phyloP scores from a whole-genome alignment of 2,797 vertebrate species.

The Delichon dasypus region DNA sequence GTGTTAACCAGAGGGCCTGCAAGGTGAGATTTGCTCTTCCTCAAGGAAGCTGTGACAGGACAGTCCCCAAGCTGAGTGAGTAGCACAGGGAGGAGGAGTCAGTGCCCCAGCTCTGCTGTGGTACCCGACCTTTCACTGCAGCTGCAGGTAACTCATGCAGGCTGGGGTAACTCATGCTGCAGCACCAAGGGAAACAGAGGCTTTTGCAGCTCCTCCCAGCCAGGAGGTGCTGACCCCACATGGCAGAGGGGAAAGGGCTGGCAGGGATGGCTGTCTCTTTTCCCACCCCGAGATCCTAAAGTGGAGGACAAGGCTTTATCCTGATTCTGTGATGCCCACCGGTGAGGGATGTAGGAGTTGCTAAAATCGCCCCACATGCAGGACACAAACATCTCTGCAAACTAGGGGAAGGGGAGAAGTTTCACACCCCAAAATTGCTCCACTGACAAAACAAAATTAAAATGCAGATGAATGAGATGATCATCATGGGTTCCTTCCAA shows the following conservation, averaged over 20 bases:
- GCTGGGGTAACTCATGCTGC: too few species aligned
- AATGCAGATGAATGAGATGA: not conserved
- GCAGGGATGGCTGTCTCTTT: not conserved
- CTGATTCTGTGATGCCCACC: accelerated
- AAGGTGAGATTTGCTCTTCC: not conserved
- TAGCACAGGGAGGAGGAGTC: not conserved
- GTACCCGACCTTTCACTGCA: not conserved
- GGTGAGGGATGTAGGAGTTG: not conserved
- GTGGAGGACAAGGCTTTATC: not conserved
- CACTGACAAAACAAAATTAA: not conserved
- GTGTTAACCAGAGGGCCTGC: not conserved
- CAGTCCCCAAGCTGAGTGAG: not conserved
- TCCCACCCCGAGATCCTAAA: accelerated
- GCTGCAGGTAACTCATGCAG: not conserved
- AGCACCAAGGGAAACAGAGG: not conserved
- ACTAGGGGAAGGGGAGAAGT: not conserved
- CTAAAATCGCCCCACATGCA: not conserved
- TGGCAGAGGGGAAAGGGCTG: not conserved
- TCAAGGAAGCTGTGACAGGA: not conserved
- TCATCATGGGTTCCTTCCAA: accelerated
- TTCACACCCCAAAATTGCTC: not conserved
- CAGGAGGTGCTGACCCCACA: not conserved
- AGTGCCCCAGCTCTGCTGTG: not conserved
- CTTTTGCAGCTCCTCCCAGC: not conserved
- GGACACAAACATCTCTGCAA: not conserved